A percentile compares a stretch with the other conserved stretches of the same genome.
phyloP scores from a whole-genome alignment of 2,797 vertebrate species.

The Rousettus madagascariensis region DNA sequence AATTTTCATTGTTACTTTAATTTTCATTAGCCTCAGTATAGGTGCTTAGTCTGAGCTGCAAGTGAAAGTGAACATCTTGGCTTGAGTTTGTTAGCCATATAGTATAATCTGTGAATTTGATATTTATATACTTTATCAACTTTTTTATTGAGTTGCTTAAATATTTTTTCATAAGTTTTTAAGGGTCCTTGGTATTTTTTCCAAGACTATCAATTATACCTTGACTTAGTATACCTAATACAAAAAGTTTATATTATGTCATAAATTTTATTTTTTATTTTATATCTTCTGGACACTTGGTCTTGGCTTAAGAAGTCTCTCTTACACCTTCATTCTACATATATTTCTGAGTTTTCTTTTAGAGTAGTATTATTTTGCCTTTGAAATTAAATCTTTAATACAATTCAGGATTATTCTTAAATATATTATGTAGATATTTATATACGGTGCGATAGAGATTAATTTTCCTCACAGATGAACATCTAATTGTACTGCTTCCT shows the following conservation, averaged over 20 bases:
- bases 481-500: not conserved
- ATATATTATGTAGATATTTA: not conserved
- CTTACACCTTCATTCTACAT: not conserved
- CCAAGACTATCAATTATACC: not conserved
- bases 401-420: not conserved
- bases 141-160: not conserved
- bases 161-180: not conserved
- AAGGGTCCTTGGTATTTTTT: not conserved
- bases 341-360: not conserved
- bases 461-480: not conserved
- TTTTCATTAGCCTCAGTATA: not conserved
- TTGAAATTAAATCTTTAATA: conserved; percentile 4
- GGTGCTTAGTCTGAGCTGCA: not conserved
- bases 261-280: not conserved
- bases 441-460: not conserved
- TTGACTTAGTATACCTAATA: not conserved
- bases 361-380: not conserved
- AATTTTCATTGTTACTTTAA: conserved; percentile 10
- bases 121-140: not conserved
- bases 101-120: not conserved
- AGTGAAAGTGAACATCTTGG: not conserved
- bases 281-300: not conserved
- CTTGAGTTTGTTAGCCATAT: not conserved
- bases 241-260: not conserved
- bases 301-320: not conserved